Evolutionary conservation across 2,797 vertebrate species (phyloP).

Genomic region (Lepilemur ruficaudatus): DNA sequence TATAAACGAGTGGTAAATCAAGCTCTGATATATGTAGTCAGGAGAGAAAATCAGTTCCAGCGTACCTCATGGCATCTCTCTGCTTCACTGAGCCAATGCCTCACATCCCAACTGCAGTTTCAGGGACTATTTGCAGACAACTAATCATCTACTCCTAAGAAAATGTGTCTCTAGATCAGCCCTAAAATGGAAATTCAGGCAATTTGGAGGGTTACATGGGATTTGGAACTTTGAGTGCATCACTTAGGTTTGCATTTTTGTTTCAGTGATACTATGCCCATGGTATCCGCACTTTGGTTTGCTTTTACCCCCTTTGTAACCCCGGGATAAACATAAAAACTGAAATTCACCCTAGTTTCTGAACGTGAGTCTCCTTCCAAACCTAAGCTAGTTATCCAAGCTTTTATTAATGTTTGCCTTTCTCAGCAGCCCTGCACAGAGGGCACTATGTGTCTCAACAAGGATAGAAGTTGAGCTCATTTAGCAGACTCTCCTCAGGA

Average conservation of each 20-base stretch:
- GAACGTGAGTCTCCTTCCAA: neutral
- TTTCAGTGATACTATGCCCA: neutral
- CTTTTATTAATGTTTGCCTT: neutral
- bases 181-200: constrained; percentile 19
- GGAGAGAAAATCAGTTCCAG: neutral
- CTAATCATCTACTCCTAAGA: neutral
- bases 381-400: neutral
- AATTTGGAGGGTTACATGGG: neutral
- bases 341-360: neutral
- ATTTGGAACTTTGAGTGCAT: neutral
- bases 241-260: neutral
- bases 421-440: neutral
- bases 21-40: neutral
- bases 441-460: neutral
- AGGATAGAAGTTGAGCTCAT: neutral
- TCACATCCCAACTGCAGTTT: neutral
- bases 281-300: neutral
- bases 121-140: neutral
- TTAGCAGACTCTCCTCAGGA: neutral
- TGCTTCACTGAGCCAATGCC: neutral
- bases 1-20: neutral
- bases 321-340: neutral
- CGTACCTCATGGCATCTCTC: neutral
- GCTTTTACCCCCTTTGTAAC: neutral
- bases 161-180: neutral